Evolutionary conservation across 2,888 invertebrate genomes (phyloP), one percentile per base, ranked within the genome.

Genomic region (Agrypnus murinus): DNA sequence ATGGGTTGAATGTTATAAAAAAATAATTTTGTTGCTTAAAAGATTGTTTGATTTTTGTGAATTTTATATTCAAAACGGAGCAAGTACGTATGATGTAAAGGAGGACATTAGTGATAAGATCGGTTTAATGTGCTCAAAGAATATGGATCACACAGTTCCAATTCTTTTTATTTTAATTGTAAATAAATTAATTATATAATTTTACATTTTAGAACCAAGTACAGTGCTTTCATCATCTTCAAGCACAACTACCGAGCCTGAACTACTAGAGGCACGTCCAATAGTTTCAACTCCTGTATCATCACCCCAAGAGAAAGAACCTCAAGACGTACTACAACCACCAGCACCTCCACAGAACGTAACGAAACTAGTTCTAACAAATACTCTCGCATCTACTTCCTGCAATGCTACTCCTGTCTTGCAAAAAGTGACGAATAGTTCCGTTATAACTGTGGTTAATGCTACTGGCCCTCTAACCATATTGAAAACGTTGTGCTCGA

Each of bases 371-470:
- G 78, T 82, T 12, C 78, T 82, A 31, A 69, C 81, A 12, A 57
- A 57, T n/a, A 75, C 64, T 65, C 77, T 78, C 57, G 63, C 77
- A 25, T 36, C 78, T 10, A 59, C 75, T 10, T 69, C 76, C 7
- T 75, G 72, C 46, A 73, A 57, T 38, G 69, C 68, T 12, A 72
- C 74, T 53, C 75, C 78, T 25, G 77, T 80, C 10, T 64, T 82
- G 40, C 82, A 82, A 62, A 82, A 82, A 73, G 80, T 81, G 19
- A 77, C 79, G 31, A 83, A 81, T 60, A 80, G 82, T 45, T 84
- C 85, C 9, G 75, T 85, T 31, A 85, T 86, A 65, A 86, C 86
- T 12, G 84, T 86, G 69, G 77, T 86, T 48, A 85, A 85, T 69
- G 79, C 84, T 8, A 70, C 76, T 53, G 83, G 83, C 32, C 86